These are phyloP conservation scores for Heteromyza rotundicornis DNA, from an alignment of 2,888 invertebrate species.

Conservation along the genomic window DNA sequence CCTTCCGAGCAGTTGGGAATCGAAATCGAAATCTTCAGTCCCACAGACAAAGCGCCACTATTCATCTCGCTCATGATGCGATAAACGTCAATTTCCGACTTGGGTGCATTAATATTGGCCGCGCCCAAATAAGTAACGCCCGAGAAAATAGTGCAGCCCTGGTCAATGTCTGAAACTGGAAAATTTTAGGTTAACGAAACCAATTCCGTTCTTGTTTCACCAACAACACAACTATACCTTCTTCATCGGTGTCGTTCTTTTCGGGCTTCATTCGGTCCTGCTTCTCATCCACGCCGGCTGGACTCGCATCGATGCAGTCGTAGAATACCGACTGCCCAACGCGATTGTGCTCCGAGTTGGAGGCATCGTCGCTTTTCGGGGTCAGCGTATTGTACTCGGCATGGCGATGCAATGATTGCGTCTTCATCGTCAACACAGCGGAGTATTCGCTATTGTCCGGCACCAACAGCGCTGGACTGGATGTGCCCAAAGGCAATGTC, in stretches of 20 bases:
- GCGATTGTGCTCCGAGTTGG: constrained; percentile 54
- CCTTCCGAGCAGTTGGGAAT: constrained; percentile 94
- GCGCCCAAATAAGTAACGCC: constrained; percentile 93
- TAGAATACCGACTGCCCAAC: constrained; percentile 63
- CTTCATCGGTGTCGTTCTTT: constrained; percentile 73
- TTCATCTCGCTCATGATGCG: constrained; percentile 92
- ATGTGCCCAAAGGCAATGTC: constrained; percentile 52
- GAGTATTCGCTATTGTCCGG: constrained; percentile 34
- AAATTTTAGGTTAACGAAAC: neutral
- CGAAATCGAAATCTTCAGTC: constrained; percentile 89
- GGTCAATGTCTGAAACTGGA: constrained; percentile 80
- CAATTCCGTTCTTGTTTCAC: neutral
- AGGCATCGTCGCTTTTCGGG: constrained; percentile 50
- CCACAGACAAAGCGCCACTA: constrained; percentile 69
- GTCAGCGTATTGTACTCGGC: constrained; percentile 40
- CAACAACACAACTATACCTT: constrained; percentile 67
- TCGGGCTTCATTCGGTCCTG: constrained; percentile 81
- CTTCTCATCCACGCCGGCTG: constrained; percentile 67
- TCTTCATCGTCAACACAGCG: constrained; percentile 29
- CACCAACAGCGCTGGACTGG: constrained; percentile 40
- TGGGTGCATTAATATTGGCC: constrained; percentile 88
- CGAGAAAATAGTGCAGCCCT: constrained; percentile 90
- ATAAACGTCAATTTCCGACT: constrained; percentile 91
- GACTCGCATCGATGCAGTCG: constrained; percentile 61
- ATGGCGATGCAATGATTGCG: constrained; percentile 37